Evolutionary conservation across 2,113 vertebrate genomes (phyloP), one percentile per base, ranked within the genome.

Genomic region (Pan paniscus): DNA sequence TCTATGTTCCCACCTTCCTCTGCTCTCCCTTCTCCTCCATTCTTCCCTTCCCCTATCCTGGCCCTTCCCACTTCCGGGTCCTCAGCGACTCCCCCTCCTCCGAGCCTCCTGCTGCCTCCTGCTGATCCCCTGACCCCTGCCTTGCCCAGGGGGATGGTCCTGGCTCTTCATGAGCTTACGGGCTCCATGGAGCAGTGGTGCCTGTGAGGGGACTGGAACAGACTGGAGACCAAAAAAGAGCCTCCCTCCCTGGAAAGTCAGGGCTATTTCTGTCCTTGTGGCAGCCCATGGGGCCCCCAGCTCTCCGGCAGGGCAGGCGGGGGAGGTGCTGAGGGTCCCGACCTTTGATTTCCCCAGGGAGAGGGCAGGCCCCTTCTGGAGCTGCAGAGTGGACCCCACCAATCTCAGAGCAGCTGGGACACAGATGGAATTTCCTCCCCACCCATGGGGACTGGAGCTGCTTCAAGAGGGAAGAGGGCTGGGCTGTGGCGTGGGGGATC

Each of bases 211-310:
- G 76, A 84, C 43, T 0, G 14, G 80, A 96, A 95, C 43, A 88
- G 57, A n/a, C 27, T 78, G 27, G 55, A 96, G 57, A 72, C 81
- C 57, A 25, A 90, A 85, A 78, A 48, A 92, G 86, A 94, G 73
- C 16, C 80, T 81, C 61, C 76, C 90, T 95, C 70, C 32, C 61
- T 61, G 96, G 55, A 59, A 80, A 91, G 75, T 79, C 3, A 1
- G 38, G 80, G 70, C 86, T 97, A 94, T 95, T 93, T 97, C 96
- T 96, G 97, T 97, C 81, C 40, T 23, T 2, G n/a, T 43, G 46
- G 14, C 30, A 22, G 48, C 64, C 75, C 84, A 57, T 78, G 92
- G 89, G 95, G 68, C 13, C 59, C 81, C 57, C 27, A 40, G 38
- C 67, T 90, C 76, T 87, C 38, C 0, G 0, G 64, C 57, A 61